Evolutionary conservation across 37 sponge, comb jelly and placozoan species (phyloP), one percentile per base, ranked within the genome.

Genomic region (Cladorhizidae sp.): DNA sequence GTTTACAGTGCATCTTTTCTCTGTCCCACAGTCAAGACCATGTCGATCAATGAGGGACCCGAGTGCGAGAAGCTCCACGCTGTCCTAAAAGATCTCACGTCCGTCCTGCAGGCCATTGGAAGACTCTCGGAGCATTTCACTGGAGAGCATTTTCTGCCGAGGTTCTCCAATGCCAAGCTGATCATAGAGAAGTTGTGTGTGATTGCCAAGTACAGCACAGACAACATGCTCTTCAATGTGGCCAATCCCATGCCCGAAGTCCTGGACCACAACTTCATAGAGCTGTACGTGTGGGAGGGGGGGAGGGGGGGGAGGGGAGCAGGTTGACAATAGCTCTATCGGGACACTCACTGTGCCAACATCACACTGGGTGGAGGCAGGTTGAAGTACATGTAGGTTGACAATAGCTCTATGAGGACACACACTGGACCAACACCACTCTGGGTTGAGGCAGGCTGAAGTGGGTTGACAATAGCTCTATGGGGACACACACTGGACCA

Each of bases 81-180:
- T 22, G 88, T 88, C 28, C 79, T 95, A 35, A 78, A 85, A 33
- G 96, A 92, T 78, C 81, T 95, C 39, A 75, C 91, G 1, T 83
- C 90, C 36, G 51, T 78, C 40, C 59, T 93, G 49, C 96, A 95
- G 57, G 86, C 86, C 28, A 41, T 93, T 7, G 93, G 93, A 3
- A 55, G 92, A 22, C 67, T 92, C 21, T 73, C 90, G n/a, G 93
- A 95, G 21, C 93, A 92, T 64, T 93, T 95, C 70, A 67, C 58
- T 33, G 93, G 81, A 9, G 73, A 72, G 5, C 61, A 57, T 22
- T 93, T 90, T 57, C 37, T 43, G 23, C n/a, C 74, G 0, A 52
- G 85, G 18, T 62, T 94, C 40, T 33, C 63, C 2, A 80, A 90
- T 1, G 88, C 85, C 14, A 79, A 84, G 38, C 57, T 76, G 38